Base-by-base conservation (phyloP, 2,888 invertebrate species). In the Parnassius apollo region DNA sequence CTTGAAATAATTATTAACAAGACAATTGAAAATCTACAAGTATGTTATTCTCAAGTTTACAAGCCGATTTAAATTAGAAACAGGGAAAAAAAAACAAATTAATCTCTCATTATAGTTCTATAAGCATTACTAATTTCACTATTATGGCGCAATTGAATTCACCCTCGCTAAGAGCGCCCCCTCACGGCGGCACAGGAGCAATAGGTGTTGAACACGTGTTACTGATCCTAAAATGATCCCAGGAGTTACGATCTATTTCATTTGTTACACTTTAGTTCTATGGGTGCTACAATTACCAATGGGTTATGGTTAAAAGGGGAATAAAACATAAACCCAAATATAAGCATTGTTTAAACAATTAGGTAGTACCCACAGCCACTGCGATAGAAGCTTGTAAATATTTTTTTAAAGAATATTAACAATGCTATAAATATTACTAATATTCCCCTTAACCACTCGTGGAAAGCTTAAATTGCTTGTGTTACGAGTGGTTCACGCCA, bases 171-270 rank as follows among this genome's bases (percentile, higher is more conserved):
- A 11, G 42, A 69, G 64, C 57, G 65, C 74, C 71, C 82, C 83
- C 82, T 80, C 71, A 66, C 64, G 62, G 69, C 75, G 72, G 81
- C 81, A 76, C 83, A 80, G 78, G 76, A 77, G 79, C 77, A 75
- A 74, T 77, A 83, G 82, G 83, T 83, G 85, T 82, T 72, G 86
- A 88, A 88, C 90, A 91, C 90, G 90, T 90, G 90, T 87, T 88
- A 76, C 75, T 74, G 79, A 82, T 84, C 82, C 82, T 79, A 77
- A 78, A 82, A 77, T 67, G 66, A 69, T 67, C 66, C 68, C 69
- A 67, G 71, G 71, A 80, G 78, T 72, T 71, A 73, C 81, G 82
- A 85, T 85, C 80, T 82, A 78, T 75, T 80, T 81, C 73, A 89
- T 90, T 88, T 74, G 88, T 78, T 78, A 81, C 84, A 86, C 82